phyloP scores from a whole-genome alignment of 2,113 vertebrate genomes.

The Python bivittatus region DNA sequence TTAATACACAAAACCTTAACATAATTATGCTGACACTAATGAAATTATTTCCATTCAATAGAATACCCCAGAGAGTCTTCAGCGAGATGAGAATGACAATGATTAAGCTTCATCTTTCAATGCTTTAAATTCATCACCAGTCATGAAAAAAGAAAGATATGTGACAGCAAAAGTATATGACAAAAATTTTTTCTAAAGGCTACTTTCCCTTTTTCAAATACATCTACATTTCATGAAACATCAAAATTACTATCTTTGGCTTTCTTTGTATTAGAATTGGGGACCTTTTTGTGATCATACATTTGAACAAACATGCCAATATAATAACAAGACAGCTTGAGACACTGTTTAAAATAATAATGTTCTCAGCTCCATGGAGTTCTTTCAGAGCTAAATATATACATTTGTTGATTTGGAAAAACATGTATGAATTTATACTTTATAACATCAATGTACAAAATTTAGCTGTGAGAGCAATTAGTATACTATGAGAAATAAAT shows the following conservation, averaged over 20 bases:
- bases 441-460: neutral
- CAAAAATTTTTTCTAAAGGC: slow-evolving; percentile 46
- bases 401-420: neutral
- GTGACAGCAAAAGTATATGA: slow-evolving; percentile 46
- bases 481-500: neutral
- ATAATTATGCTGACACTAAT: slow-evolving; percentile 11
- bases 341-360: slow-evolving; percentile 24
- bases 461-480: neutral
- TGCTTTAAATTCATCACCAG: slow-evolving; percentile 46
- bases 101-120: slow-evolving; percentile 28
- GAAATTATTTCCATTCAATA: slow-evolving; percentile 4
- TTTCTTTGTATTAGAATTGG: slow-evolving; percentile 24
- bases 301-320: slow-evolving; percentile 5
- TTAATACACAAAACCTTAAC: neutral
- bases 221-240: slow-evolving; percentile 46
- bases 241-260: slow-evolving; percentile 13
- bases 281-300: slow-evolving; percentile 22
- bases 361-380: neutral
- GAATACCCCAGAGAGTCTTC: slow-evolving; percentile 32
- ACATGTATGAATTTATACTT: neutral
- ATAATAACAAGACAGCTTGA: slow-evolving; percentile 31
- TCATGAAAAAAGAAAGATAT: slow-evolving; percentile 36
- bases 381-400: neutral
- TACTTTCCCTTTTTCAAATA: slow-evolving; percentile 32
- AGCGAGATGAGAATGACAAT: slow-evolving; percentile 3